phyloP scores from a whole-genome alignment of 2,888 invertebrate genomes.

The Lasius fuliginosus region DNA sequence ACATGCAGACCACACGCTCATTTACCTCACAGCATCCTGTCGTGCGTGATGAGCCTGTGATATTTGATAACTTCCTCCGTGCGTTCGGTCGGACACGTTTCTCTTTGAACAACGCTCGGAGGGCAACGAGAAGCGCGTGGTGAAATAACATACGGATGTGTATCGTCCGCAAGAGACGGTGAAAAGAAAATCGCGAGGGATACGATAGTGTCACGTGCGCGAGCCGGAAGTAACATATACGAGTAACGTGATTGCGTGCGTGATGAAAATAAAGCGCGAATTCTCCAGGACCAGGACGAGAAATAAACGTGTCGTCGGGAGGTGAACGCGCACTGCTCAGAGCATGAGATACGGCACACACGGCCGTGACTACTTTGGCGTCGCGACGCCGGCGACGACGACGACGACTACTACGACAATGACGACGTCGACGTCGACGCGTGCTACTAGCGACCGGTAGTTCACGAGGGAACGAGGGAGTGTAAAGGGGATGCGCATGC shows the following conservation, averaged over 20 bases:
- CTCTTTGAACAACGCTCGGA: neutral
- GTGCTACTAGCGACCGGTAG: conserved; percentile 69
- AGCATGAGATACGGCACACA: conserved; percentile 62
- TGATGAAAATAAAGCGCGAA: neutral
- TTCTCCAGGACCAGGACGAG: neutral
- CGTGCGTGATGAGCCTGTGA: conserved; percentile 7
- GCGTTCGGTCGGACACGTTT: neutral
- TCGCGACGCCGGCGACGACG: conserved; percentile 63
- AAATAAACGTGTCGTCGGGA: conserved; percentile 60
- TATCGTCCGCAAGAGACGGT: neutral
- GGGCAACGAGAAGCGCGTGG: neutral
- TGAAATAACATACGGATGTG: neutral
- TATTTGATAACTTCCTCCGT: conserved; percentile 22
- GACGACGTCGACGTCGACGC: conserved; percentile 72
- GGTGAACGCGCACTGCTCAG: conserved; percentile 70
- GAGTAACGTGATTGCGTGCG: neutral
- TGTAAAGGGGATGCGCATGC: conserved; percentile 68
- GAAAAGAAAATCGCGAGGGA: neutral
- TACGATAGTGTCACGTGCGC: conserved; percentile 12
- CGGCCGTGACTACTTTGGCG: conserved; percentile 69
- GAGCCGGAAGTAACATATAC: neutral
- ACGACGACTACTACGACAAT: conserved; percentile 59
- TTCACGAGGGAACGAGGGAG: conserved; percentile 59
- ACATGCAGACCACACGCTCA: neutral
- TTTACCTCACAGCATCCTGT: conserved; percentile 36